Base-by-base conservation (phyloP, 2,797 vertebrate genomes). In the Lepilemur septentrionalis region DNA sequence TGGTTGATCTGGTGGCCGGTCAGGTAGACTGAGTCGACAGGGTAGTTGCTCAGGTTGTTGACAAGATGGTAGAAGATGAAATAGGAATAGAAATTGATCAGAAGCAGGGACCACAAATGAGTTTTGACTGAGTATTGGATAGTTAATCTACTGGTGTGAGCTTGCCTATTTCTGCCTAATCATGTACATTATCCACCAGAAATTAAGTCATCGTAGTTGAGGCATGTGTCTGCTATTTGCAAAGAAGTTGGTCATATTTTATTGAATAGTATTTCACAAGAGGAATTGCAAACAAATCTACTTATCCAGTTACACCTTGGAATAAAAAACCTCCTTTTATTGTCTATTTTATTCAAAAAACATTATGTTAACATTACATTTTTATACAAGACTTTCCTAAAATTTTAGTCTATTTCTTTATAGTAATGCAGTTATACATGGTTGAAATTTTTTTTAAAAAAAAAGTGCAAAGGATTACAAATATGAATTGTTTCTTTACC, bases 91-190 rank as follows among this genome's bases (percentile, higher is more conserved):
- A 98, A 73, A 96, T 96, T 97, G 92, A 92, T 98, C 98, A 96
- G 98, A 95, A 67, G 94, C 18, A 95, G 98, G 97, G 97, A 99
- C 52, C 98, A 99, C 79, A 99, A 99, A 94, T 98, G 99, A 99
- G 84, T 97, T 99, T 99, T 96, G 98, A 98, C 89, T 98, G 98
- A 98, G 99, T 99, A 0, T 99, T 99, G 93, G 97, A 99, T 98
- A 98, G 98, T 93, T 99, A 98, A 95, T 83, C 80, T 67, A 55
- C 17, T 91, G 91, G 59, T 94, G 80, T 92, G 91, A 95, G 94
- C 57, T 59, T 59, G 57, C 65, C 80, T 92, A 79, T 96, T 80
- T 5, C 63, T 97, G 96, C 97, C 97, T 96, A 93, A 97, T 94
- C 97, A 97, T 98, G 98, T 98, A 70, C 72, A 97, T 98, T 95